A percentile compares a stretch with the other conserved stretches of the same genome.
Evolutionary conservation across 2,888 invertebrate species (phyloP).

Genomic region (Eremobia ochroleuca): DNA sequence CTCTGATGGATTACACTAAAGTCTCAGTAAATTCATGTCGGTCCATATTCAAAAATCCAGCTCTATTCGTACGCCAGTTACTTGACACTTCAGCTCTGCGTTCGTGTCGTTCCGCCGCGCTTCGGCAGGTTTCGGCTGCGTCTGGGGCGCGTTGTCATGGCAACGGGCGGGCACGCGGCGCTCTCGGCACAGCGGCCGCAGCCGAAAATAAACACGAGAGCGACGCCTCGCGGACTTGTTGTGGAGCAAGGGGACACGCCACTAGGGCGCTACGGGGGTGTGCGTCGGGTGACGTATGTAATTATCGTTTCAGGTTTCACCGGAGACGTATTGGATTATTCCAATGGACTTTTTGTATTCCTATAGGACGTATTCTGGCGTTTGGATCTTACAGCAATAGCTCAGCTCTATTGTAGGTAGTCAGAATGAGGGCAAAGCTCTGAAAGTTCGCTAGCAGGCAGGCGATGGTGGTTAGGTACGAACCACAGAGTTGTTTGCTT

Average conservation of each 20-base stretch:
- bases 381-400: not conserved
- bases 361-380: slow-evolving; percentile 12
- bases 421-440: not conserved
- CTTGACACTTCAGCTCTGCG: slow-evolving; percentile 57
- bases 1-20: slow-evolving; percentile 59
- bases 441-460: not conserved
- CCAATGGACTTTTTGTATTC: slow-evolving; percentile 37
- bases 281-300: slow-evolving; percentile 64
- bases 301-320: slow-evolving; percentile 68
- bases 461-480: slow-evolving; percentile 10
- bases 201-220: slow-evolving; percentile 88
- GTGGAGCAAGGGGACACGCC: slow-evolving; percentile 70
- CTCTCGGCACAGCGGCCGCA: slow-evolving; percentile 80
- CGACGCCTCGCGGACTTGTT: slow-evolving; percentile 74
- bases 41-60: slow-evolving; percentile 62
- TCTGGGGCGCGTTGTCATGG: slow-evolving; percentile 87
- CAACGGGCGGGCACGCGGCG: slow-evolving; percentile 83
- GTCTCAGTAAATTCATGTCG: slow-evolving; percentile 53
- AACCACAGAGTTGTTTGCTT: slow-evolving; percentile 41
- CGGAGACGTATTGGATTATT: slow-evolving; percentile 63
- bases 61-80: slow-evolving; percentile 53
- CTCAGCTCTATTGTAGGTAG: not conserved
- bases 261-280: slow-evolving; percentile 61
- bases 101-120: slow-evolving; percentile 74
- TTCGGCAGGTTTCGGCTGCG: slow-evolving; percentile 80